phyloP scores from a whole-genome alignment of 2,113 vertebrate genomes.

The Machaerirhynchus nigripectus region DNA sequence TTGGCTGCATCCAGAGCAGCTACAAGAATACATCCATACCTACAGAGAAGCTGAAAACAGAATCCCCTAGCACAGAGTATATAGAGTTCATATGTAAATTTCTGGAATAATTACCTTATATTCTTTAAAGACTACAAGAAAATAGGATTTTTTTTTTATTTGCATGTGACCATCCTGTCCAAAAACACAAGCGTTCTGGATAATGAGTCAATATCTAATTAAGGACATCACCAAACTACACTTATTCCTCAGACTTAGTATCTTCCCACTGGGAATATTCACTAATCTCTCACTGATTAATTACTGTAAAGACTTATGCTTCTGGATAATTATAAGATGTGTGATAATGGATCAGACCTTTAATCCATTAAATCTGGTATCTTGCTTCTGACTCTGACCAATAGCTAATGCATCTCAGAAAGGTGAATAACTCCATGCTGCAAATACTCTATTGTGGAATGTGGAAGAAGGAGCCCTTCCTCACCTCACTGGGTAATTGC shows the following conservation, averaged over 20 bases:
- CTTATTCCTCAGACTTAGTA: constrained; percentile 61
- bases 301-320: constrained; percentile 68
- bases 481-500: constrained; percentile 50
- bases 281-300: constrained; percentile 70
- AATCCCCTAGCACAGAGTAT: not conserved
- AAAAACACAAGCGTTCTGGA: not conserved
- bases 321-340: constrained; percentile 68
- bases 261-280: constrained; percentile 67
- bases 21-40: not conserved
- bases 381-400: constrained; percentile 63
- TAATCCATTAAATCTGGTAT: constrained; percentile 66
- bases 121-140: not conserved
- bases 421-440: constrained; percentile 55
- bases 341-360: constrained; percentile 69
- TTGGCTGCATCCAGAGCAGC: not conserved
- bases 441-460: constrained; percentile 40
- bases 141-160: not conserved
- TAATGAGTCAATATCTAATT: constrained; percentile 66
- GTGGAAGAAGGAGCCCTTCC: constrained; percentile 45
- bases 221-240: constrained; percentile 60
- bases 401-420: constrained; percentile 48
- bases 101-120: not conserved
- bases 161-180: not conserved
- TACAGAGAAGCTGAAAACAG: not conserved
- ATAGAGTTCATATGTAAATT: not conserved